Base-by-base conservation (phyloP, 2,113 vertebrate genomes). In the Tylochromis polylepis region DNA sequence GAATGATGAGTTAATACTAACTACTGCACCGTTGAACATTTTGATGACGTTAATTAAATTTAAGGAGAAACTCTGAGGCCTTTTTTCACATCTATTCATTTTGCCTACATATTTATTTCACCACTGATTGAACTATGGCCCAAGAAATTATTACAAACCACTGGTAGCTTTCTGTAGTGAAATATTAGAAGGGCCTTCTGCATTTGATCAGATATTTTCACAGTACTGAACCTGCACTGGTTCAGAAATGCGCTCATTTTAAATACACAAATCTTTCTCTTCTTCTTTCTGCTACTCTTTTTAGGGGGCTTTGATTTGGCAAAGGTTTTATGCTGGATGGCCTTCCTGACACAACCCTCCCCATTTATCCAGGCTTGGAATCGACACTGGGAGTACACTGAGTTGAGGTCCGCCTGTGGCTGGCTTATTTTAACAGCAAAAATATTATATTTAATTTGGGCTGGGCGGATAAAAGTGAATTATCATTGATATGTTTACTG, bases 401-500 rank as follows among this genome's bases (percentile, higher is more conserved):
- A 43, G 4, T 22, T 67, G 20, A 38, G 62, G 60, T 22, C 20
- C 62, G 34, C 34, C 34, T 67, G 34, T 22, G 34, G 34, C 62
- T 67, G 20, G 20, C 20, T 2, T 67, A 67, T 41, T 41, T 67
- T 67, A 67, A 67, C 34, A 41, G 62, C 34, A 67, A 46, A 72
- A 72, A 72, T 72, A 43, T 16, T 70, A 46, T 46, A 72, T 72
- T 72, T 72, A 27, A 72, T 27, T 46, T 27, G 43, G 67, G 1
- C 67, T 22, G 0, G 5, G 5, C 22, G 24, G 38, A 24, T 46
- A 72, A 72, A 46, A 18, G 38, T 72, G 8, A 72, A 72, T 16
- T 46, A 27, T 46, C 43, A 38, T 46, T 0, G 0, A 72, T 72
- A 46, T 0, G 22, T 24, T 43, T 46, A 11, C 38, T 72, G 0